phyloP scores from a whole-genome alignment of 2,888 invertebrate genomes.

The Sarcophaga subvicina region DNA sequence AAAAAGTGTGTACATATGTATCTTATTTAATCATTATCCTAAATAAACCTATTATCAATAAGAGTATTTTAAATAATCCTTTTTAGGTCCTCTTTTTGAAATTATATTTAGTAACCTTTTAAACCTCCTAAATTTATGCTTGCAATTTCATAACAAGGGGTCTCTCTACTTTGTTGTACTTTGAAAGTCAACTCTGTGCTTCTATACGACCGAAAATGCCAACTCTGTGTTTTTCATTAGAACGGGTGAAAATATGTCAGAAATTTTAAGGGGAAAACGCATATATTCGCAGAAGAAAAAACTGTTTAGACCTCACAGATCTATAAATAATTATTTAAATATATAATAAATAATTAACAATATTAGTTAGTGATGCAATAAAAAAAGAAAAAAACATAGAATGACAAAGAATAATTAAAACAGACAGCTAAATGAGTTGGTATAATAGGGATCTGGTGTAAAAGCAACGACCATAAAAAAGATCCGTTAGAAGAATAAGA shows the following conservation, averaged over 20 bases:
- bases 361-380: neutral
- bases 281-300: slow-evolving; percentile 1
- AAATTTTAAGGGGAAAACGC: slow-evolving; percentile 19
- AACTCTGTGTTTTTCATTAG: slow-evolving; percentile 11
- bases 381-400: slow-evolving; percentile 2
- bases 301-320: neutral
- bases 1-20: too few species aligned
- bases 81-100: too few species aligned
- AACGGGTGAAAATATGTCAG: slow-evolving; percentile 9
- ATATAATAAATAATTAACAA: neutral
- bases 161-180: neutral
- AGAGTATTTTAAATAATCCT: too few species aligned
- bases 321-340: slow-evolving; percentile 22
- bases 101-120: too few species aligned
- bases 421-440: neutral
- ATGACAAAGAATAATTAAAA: slow-evolving; percentile 16
- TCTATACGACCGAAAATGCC: neutral
- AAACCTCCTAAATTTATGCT: too few species aligned
- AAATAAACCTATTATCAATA: too few species aligned
- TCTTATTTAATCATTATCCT: too few species aligned
- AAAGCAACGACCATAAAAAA: neutral
- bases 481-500: neutral
- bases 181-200: neutral
- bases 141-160: neutral
- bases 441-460: slow-evolving; percentile 1